A percentile compares a stretch with the other conserved stretches of the same genome.
Evolutionary conservation across 2,888 invertebrate species (phyloP).

Genomic region (Drosophila birchii): DNA sequence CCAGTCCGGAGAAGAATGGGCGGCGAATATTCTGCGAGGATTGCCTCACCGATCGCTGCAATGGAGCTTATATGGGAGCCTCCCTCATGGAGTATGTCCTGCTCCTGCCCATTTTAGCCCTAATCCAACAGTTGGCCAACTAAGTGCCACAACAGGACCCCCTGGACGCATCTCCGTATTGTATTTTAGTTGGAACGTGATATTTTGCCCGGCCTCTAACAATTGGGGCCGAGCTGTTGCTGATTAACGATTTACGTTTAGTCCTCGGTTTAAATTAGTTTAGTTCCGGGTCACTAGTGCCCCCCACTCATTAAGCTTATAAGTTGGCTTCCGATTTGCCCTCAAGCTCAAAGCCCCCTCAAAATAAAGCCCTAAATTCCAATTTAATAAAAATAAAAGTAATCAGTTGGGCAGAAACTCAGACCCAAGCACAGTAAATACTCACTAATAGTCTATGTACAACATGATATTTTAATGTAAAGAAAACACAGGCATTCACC

Average conservation of each 20-base stretch:
- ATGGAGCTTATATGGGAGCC: slow-evolving; percentile 62
- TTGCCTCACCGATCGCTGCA: slow-evolving; percentile 80
- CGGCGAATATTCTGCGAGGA: slow-evolving; percentile 81
- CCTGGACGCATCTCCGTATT: slow-evolving; percentile 11
- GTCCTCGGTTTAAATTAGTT: slow-evolving; percentile 47
- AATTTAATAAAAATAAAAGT: background rate
- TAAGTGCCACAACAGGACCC: slow-evolving; percentile 38
- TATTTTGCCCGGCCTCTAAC: slow-evolving; percentile 66
- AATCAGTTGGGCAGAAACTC: slow-evolving; percentile 13
- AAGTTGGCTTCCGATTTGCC: slow-evolving; percentile 32
- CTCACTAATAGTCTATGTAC: slow-evolving; percentile 31
- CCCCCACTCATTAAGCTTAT: slow-evolving; percentile 19
- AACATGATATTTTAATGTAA: slow-evolving; percentile 56
- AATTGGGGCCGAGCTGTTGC: slow-evolving; percentile 50
- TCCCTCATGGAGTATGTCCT: slow-evolving; percentile 54
- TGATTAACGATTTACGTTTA: slow-evolving; percentile 57
- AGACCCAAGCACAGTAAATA: slow-evolving; percentile 33
- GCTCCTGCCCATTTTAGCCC: slow-evolving; percentile 57
- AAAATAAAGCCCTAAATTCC: slow-evolving; percentile 4
- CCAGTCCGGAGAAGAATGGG: slow-evolving; percentile 78
- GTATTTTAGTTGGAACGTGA: slow-evolving; percentile 75
- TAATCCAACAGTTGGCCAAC: slow-evolving; percentile 54
- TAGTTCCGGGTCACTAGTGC: slow-evolving; percentile 27
- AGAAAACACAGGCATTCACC: slow-evolving; percentile 26
- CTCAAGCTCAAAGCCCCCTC: slow-evolving; percentile 42